Conservation (phyloP, 2,888 invertebrate genomes). For the Nomada flava region DNA sequence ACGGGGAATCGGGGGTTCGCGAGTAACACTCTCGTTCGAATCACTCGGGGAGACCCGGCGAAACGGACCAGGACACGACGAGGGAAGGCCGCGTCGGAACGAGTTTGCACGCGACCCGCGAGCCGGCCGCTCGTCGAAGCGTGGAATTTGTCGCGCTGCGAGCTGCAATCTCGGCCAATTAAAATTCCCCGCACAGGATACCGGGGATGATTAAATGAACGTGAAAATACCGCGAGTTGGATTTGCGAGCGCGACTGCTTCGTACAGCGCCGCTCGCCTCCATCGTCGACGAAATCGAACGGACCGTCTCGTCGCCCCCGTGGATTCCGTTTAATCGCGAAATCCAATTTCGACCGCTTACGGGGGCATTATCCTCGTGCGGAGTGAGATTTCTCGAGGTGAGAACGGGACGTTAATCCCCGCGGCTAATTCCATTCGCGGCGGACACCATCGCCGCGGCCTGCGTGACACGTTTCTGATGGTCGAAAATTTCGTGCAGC, state of each 20-base stretch:
- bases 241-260: background rate
- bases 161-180: constrained; percentile 54
- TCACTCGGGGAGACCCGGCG: too few species aligned
- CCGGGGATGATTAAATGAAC: constrained; percentile 34
- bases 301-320: background rate
- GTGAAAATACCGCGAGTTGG: background rate
- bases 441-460: too few species aligned
- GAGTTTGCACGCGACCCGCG: background rate
- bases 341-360: too few species aligned
- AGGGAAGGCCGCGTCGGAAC: background rate
- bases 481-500: constrained; percentile 30
- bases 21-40: too few species aligned
- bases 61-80: too few species aligned
- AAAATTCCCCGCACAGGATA: constrained; percentile 38
- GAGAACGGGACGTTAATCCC: too few species aligned
- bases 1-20: too few species aligned
- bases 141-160: constrained; percentile 53
- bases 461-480: background rate
- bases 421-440: too few species aligned
- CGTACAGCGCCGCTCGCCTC: background rate
- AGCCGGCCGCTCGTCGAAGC: constrained; percentile 8
- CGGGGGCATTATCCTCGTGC: too few species aligned
- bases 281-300: background rate
- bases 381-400: too few species aligned
- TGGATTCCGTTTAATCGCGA: too few species aligned